Conservation (phyloP, 2,113 vertebrate species). For the Rhinoderma darwinii region DNA sequence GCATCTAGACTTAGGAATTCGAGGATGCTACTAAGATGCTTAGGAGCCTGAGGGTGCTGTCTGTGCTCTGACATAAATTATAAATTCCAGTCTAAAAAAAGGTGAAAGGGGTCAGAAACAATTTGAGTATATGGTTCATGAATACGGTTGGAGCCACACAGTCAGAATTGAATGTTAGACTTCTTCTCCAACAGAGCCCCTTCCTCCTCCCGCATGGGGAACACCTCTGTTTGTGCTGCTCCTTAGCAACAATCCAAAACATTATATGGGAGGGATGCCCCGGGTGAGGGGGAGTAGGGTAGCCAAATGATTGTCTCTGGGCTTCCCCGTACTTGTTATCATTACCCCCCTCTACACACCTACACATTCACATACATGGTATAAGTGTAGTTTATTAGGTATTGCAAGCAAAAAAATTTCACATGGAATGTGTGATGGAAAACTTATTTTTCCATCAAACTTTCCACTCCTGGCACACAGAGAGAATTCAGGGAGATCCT, state of each 20-base stretch:
- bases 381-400: not conserved
- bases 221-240: constrained; percentile 35
- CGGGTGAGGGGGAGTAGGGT: constrained; percentile 62
- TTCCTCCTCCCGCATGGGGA: not conserved
- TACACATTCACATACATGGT: not conserved
- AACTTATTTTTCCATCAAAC: not conserved
- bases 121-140: not conserved
- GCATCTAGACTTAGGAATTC: too few relatives aligned
- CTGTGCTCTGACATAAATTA: too few relatives aligned
- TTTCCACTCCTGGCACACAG: not conserved
- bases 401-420: not conserved
- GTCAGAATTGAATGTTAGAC: not conserved
- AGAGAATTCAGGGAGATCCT: not conserved
- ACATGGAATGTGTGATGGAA: not conserved
- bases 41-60: too few relatives aligned
- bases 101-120: not conserved
- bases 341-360: not conserved
- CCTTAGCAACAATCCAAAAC: constrained; percentile 48
- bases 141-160: not conserved
- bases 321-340: not conserved
- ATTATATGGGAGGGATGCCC: constrained; percentile 33
- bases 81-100: too few relatives aligned
- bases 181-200: not conserved
- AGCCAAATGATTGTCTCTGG: not conserved
- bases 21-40: too few relatives aligned